Evolutionary conservation across 2,113 vertebrate species (phyloP).

Genomic region (Motacilla tschutschensis): DNA sequence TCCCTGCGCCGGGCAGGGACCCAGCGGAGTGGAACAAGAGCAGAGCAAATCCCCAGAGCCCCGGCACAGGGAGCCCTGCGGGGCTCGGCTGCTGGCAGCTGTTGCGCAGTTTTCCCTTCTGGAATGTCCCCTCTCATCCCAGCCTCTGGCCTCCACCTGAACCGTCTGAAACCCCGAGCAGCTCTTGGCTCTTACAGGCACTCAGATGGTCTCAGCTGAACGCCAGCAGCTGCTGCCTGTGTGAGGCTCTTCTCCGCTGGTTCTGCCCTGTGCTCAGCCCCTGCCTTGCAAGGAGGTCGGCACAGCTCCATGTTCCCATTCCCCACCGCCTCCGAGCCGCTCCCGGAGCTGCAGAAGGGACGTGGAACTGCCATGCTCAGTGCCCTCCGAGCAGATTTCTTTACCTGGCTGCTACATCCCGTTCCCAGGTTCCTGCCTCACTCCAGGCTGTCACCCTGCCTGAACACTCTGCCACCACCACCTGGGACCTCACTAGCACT

Average conservation of each 20-base stretch:
- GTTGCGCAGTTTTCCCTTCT: not conserved
- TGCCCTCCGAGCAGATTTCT: not conserved
- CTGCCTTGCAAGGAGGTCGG: not conserved
- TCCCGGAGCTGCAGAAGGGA: not conserved
- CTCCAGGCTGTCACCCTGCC: not conserved
- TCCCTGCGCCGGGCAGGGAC: not conserved
- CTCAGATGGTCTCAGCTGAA: not conserved
- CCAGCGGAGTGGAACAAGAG: accelerated
- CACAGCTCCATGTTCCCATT: accelerated
- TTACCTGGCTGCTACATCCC: not conserved
- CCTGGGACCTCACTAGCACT: not conserved
- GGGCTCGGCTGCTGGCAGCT: not conserved
- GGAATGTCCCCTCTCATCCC: not conserved
- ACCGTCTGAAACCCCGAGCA: not conserved
- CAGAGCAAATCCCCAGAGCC: not conserved
- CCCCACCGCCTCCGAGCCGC: not conserved
- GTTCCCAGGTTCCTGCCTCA: accelerated
- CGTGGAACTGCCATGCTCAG: accelerated
- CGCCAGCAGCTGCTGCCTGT: not conserved
- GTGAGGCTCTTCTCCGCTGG: not conserved
- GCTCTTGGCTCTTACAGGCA: not conserved
- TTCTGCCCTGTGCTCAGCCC: not conserved
- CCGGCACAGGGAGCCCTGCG: not conserved
- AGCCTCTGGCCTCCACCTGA: not conserved
- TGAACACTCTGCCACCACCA: not conserved